Evolutionary conservation across 2,888 invertebrate species (phyloP).

Genomic region (Heliconius ethilla): DNA sequence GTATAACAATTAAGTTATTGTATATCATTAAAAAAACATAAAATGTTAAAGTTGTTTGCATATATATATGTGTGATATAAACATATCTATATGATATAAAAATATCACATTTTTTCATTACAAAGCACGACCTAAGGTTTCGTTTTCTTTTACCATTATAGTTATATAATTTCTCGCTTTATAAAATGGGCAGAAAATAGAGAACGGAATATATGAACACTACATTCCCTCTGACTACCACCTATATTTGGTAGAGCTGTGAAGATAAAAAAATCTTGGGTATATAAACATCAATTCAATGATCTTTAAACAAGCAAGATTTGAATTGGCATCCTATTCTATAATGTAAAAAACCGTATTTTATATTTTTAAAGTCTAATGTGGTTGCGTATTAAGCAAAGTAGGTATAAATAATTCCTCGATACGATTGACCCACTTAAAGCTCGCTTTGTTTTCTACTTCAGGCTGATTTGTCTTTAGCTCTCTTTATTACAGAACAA

Average conservation of each 20-base stretch:
- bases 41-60: not conserved
- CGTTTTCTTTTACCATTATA: not conserved
- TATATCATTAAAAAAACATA: no score
- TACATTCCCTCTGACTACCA: not conserved
- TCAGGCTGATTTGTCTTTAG: constrained; percentile 38
- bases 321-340: not conserved
- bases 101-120: not conserved
- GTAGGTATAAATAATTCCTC: constrained; percentile 37
- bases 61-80: no score
- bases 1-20: not conserved
- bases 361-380: not conserved
- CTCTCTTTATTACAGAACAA: constrained; percentile 42
- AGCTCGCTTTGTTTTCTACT: constrained; percentile 39
- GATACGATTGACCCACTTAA: constrained; percentile 43
- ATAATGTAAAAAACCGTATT: not conserved
- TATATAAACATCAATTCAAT: not conserved
- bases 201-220: not conserved
- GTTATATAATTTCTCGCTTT: not conserved
- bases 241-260: not conserved
- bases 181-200: not conserved
- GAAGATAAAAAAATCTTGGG: not conserved
- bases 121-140: not conserved
- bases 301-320: not conserved
- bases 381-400: not conserved
- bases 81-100: not conserved